Conservation (phyloP, 2,888 invertebrate species). For the Volucella zonaria region DNA sequence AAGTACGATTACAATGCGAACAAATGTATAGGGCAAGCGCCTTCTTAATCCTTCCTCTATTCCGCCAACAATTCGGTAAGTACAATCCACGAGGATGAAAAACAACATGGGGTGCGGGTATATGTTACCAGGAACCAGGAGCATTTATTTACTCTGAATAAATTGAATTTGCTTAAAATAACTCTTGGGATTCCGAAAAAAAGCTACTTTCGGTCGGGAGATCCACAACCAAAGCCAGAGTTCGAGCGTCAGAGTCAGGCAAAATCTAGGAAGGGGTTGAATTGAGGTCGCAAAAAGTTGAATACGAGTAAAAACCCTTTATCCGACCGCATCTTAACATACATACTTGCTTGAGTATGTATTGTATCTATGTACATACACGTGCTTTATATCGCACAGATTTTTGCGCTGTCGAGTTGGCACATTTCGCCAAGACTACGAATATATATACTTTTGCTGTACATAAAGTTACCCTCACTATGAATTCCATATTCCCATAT, state of each 20-base stretch:
- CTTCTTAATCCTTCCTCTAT: neutral
- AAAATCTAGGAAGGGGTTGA: neutral
- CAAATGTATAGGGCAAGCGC: constrained; percentile 9
- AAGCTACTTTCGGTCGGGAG: constrained; percentile 1
- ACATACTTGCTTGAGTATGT: constrained; percentile 19
- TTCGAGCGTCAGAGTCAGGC: too few species aligned
- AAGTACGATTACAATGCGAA: constrained; percentile 21
- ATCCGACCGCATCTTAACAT: constrained; percentile 28
- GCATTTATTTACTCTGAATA: constrained; percentile 62
- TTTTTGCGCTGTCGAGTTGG: constrained; percentile 59
- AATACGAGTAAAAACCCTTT: constrained; percentile 28
- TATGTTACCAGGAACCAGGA: constrained; percentile 1
- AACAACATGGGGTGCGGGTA: too few species aligned
- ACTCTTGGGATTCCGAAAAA: constrained; percentile 49
- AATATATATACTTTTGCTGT: constrained; percentile 25
- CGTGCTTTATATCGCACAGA: constrained; percentile 34
- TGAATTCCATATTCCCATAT: neutral
- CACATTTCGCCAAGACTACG: constrained; percentile 35
- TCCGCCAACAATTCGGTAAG: neutral
- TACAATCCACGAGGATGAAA: too few species aligned
- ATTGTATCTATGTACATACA: neutral
- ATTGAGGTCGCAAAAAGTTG: neutral
- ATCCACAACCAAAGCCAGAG: too few species aligned
- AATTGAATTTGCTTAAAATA: constrained; percentile 61
- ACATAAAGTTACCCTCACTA: too few species aligned